Conservation (phyloP, 2,888 invertebrate species). For the Rhagium mordax region DNA sequence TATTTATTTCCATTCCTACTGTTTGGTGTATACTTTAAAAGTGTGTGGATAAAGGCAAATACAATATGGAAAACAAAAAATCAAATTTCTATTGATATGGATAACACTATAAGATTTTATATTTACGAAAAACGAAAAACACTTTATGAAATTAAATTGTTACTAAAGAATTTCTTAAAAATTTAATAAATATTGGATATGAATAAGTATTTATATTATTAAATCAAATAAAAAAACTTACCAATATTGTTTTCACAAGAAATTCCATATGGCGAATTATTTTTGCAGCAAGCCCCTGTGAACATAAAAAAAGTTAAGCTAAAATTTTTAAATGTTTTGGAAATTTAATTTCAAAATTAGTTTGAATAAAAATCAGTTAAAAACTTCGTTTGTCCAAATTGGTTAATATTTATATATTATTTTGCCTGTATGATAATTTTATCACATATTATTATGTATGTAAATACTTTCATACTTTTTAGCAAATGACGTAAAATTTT, state of each 20-base stretch:
- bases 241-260: not conserved
- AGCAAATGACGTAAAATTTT: not conserved
- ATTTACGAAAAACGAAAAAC: too few relatives aligned
- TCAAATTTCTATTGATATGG: too few relatives aligned
- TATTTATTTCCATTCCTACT: too few relatives aligned
- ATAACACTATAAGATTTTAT: too few relatives aligned
- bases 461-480: not conserved
- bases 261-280: not conserved
- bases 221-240: not conserved
- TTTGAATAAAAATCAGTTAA: not conserved
- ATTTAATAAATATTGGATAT: too few relatives aligned
- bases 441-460: not conserved
- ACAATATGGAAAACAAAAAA: too few relatives aligned
- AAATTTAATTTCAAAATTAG: not conserved
- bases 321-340: not conserved
- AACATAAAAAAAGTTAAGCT: not conserved
- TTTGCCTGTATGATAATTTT: not conserved
- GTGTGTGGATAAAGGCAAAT: too few relatives aligned
- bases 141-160: too few relatives aligned
- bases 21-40: too few relatives aligned
- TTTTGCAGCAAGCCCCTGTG: not conserved
- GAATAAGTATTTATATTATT: too few relatives aligned
- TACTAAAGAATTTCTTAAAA: too few relatives aligned
- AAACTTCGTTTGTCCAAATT: not conserved
- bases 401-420: not conserved